Conservation (phyloP, 2,113 vertebrate species). For the Leuciscus idus region DNA sequence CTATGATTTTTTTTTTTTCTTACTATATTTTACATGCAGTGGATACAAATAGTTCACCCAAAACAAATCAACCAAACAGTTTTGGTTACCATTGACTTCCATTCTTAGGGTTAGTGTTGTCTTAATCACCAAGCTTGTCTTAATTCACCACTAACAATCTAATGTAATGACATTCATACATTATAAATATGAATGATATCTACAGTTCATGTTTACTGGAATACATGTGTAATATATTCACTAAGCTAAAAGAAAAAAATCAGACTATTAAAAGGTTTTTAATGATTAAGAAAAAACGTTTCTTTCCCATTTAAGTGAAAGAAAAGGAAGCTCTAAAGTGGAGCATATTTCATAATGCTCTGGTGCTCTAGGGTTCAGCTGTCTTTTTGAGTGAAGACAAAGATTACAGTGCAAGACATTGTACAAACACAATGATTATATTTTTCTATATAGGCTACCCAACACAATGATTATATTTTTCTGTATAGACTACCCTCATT, state of each 20-base stretch:
- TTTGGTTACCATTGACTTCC: background rate
- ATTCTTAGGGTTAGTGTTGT: background rate
- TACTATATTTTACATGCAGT: background rate
- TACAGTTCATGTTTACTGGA: background rate
- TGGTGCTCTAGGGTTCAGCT: background rate
- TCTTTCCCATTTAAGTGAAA: background rate
- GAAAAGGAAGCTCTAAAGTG: background rate
- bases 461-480: background rate
- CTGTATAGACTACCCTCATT: background rate
- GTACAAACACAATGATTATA: background rate
- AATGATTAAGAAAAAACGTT: background rate
- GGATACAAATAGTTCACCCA: background rate
- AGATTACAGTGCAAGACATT: constrained; percentile 14
- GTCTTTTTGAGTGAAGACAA: constrained; percentile 6
- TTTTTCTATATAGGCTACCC: background rate
- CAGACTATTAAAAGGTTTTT: background rate
- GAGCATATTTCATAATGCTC: background rate
- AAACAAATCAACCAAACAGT: background rate
- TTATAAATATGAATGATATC: background rate
- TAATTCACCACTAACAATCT: background rate
- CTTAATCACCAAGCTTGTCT: background rate
- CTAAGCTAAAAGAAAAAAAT: background rate
- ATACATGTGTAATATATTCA: background rate
- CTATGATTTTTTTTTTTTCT: background rate
- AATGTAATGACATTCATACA: background rate